A percentile compares a stretch with the other conserved stretches of the same genome.
These are phyloP conservation scores for Sphaerodactylus townsendi DNA, from an alignment of 2,113 vertebrate species.

Conservation along the genomic window DNA sequence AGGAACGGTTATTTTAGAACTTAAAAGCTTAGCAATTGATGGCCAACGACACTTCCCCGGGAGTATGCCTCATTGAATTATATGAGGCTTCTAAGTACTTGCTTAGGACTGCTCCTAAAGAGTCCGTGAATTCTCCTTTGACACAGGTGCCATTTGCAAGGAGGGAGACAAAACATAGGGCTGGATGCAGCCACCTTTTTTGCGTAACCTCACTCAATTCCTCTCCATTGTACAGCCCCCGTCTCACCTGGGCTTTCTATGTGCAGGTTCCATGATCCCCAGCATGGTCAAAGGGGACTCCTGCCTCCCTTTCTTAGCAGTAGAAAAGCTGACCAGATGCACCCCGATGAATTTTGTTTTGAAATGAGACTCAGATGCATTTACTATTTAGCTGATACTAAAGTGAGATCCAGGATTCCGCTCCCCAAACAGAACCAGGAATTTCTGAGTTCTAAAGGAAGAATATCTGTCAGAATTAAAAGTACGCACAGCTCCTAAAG, in stretches of 20 bases:
- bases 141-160: slow-evolving; percentile 51
- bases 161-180: slow-evolving; percentile 13
- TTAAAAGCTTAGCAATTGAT: slow-evolving; percentile 68
- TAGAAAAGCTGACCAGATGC: no score
- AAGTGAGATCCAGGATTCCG: slow-evolving; percentile 61
- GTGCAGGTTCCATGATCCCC: no score
- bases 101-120: slow-evolving; percentile 67
- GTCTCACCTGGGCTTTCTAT: no score
- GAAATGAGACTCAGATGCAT: slow-evolving; percentile 56
- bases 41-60: no score
- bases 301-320: no score
- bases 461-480: slow-evolving; percentile 70
- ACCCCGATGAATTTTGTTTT: slow-evolving; percentile 34
- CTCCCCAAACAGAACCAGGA: slow-evolving; percentile 72
- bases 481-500: slow-evolving; percentile 69
- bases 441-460: slow-evolving; percentile 70
- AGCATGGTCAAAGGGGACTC: no score
- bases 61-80: no score
- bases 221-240: no score
- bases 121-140: slow-evolving; percentile 69
- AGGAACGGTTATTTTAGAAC: slow-evolving; percentile 68
- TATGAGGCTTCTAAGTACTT: no score
- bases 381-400: slow-evolving; percentile 60
- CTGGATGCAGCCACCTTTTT: no score
- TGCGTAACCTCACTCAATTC: no score